These are phyloP conservation scores for Littorina saxatilis DNA, from an alignment of 1,140 invertebrate species.

Conservation along the genomic window DNA sequence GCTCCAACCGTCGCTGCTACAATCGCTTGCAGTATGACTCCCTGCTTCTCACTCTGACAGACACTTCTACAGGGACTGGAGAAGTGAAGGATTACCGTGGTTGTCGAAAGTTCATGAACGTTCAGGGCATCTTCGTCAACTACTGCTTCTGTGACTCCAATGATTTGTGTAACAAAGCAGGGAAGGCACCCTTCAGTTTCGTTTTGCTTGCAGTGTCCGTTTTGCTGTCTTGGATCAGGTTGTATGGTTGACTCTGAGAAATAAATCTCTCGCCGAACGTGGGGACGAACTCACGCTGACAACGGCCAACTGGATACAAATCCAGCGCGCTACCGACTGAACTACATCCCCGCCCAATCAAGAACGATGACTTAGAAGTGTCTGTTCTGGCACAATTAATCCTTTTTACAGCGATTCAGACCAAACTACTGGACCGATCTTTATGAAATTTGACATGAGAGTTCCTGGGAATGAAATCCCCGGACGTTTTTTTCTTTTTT, in stretches of 20 bases:
- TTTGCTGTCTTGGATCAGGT: not conserved
- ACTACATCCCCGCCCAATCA: too few relatives aligned
- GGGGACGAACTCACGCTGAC: too few relatives aligned
- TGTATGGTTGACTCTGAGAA: not conserved
- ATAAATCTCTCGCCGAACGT: too few relatives aligned
- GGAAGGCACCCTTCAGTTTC: not conserved
- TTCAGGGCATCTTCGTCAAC: slow-evolving; percentile 50
- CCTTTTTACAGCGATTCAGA: too few relatives aligned
- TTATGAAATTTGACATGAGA: too few relatives aligned
- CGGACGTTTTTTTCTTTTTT: too few relatives aligned
- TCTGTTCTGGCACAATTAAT: too few relatives aligned
- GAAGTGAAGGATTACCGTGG: slow-evolving; percentile 46
- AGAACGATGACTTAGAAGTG: not conserved
- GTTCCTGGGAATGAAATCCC: too few relatives aligned
- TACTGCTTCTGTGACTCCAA: slow-evolving; percentile 54
- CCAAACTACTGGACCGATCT: too few relatives aligned
- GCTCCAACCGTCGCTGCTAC: slow-evolving; percentile 50
- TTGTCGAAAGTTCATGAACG: slow-evolving; percentile 52
- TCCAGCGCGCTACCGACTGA: too few relatives aligned
- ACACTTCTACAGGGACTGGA: slow-evolving; percentile 35
- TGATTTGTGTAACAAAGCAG: slow-evolving; percentile 49
- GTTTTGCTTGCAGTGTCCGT: not conserved
- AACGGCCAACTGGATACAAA: too few relatives aligned
- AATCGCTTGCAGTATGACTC: slow-evolving; percentile 47
- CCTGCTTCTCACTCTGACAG: slow-evolving; percentile 42